Base-by-base conservation (phyloP, 2,888 invertebrate species). In the Papilio elwesi region DNA sequence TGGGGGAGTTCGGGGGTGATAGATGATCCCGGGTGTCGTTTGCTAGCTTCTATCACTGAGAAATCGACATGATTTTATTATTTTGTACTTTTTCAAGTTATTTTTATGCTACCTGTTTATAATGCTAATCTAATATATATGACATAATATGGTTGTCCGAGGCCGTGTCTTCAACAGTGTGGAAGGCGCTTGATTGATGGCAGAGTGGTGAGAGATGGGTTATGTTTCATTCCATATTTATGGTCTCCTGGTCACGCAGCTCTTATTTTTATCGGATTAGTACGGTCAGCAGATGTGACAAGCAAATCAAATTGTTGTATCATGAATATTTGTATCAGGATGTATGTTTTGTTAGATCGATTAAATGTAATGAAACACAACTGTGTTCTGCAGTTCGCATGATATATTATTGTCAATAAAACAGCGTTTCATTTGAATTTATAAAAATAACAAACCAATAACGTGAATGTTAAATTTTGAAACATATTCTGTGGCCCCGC, bases 401-500 rank as follows among this genome's bases (percentile, higher is more conserved):
- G 43, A 5, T 43, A 43, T 43, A 43, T n/a, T n/a, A n/a, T n/a
- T n/a, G n/a, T n/a, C n/a, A n/a, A n/a, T n/a, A n/a, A n/a, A n/a
- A n/a, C n/a, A n/a, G n/a, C n/a, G 26, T 26, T 26, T 26, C 26
- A 26, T 53, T 53, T 9, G 15, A 26, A 26, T 26, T 26, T 15
- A 12, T 55, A 59, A 59, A 36, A 57, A 38, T 12, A 13, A 15
- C 9, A 15, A n/a, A 43, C 15, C 38, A 62, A 62, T 6, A 15
- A 43, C 43, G 43, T 9, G 43, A 0, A 59, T 11, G n/a, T 8
- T 10, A n/a, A 59, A 59, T 26, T 43, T 15, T 16, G 51, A 62
- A 51, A 59, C 48, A 59, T 51, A 68, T 51, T 68, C 9, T 38
- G 68, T 49, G 68, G 59, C 36, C 10, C 16, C 9, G 36, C 10